phyloP scores from a whole-genome alignment of 2,888 invertebrate genomes.

The Drosophila nr. perissopoda region DNA sequence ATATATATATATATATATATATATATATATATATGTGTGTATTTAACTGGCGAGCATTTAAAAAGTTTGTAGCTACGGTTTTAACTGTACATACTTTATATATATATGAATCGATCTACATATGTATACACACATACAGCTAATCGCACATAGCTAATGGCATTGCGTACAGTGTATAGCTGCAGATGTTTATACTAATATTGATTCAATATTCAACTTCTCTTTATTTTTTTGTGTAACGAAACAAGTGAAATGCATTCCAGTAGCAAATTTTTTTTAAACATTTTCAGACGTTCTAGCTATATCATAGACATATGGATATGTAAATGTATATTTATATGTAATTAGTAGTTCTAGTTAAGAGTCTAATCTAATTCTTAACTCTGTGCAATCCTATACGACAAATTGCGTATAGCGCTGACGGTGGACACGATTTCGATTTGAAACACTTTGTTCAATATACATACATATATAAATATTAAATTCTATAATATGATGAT shows the following conservation, averaged over 20 bases:
- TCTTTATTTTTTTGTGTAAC: constrained; percentile 8
- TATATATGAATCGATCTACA: constrained; percentile 13
- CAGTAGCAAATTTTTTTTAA: constrained; percentile 71
- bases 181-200: constrained; percentile 18
- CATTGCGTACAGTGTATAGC: constrained; percentile 10
- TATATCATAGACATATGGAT: constrained; percentile 19
- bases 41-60: constrained; percentile 22
- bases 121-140: constrained; percentile 12
- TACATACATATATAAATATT: constrained; percentile 27
- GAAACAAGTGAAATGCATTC: constrained; percentile 63
- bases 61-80: constrained; percentile 17
- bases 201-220: constrained; percentile 26
- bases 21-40: constrained; percentile 14
- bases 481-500: constrained; percentile 37
- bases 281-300: constrained; percentile 53
- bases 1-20: constrained; percentile 3
- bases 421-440: constrained; percentile 33
- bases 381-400: constrained; percentile 50
- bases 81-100: constrained; percentile 20
- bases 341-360: constrained; percentile 44
- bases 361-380: constrained; percentile 27
- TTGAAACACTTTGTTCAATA: constrained; percentile 37
- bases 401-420: constrained; percentile 33
- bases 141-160: constrained; percentile 11
- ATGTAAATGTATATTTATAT: constrained; percentile 22